A percentile compares a stretch with the other conserved stretches of the same genome.
phyloP scores from a whole-genome alignment of 2,113 vertebrate genomes.

The Hippocampus abdominalis region DNA sequence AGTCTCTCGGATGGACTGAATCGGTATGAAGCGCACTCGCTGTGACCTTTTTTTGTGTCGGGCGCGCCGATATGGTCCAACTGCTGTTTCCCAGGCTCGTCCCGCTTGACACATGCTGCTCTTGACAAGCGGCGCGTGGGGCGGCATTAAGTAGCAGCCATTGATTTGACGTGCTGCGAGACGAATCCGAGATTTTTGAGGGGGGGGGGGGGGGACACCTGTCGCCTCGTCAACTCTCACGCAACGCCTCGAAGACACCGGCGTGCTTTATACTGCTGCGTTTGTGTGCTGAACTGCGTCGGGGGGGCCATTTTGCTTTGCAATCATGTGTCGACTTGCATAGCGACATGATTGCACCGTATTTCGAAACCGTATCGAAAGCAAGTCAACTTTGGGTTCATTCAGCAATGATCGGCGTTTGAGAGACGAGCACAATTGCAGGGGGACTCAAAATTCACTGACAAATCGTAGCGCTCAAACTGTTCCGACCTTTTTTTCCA shows the following conservation, averaged over 20 bases:
- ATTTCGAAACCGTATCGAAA: too few relatives aligned
- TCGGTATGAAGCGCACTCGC: not conserved
- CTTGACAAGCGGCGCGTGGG: slow-evolving; percentile 19
- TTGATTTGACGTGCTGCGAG: not conserved
- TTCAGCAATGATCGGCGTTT: not conserved
- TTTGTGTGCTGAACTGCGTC: not conserved
- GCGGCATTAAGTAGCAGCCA: slow-evolving; percentile 3
- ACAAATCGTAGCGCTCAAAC: too few relatives aligned
- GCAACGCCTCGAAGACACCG: not conserved
- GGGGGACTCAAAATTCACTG: too few relatives aligned
- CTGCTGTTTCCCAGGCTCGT: slow-evolving; percentile 19
- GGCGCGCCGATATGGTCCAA: slow-evolving; percentile 39
- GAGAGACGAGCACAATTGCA: too few relatives aligned
- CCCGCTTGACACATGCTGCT: slow-evolving; percentile 10
- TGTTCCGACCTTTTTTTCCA: too few relatives aligned
- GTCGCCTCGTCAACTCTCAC: not conserved
- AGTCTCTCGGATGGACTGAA: not conserved
- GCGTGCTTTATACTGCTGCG: not conserved
- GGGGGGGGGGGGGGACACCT: not conserved
- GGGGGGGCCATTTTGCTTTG: too few relatives aligned
- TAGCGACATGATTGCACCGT: too few relatives aligned
- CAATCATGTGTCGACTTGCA: too few relatives aligned
- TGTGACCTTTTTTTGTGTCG: slow-evolving; percentile 60
- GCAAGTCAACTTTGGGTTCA: not conserved
- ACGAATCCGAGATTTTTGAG: not conserved